Evolutionary conservation across 2,113 vertebrate species (phyloP).

Genomic region (Corythoichthys haematopterus): DNA sequence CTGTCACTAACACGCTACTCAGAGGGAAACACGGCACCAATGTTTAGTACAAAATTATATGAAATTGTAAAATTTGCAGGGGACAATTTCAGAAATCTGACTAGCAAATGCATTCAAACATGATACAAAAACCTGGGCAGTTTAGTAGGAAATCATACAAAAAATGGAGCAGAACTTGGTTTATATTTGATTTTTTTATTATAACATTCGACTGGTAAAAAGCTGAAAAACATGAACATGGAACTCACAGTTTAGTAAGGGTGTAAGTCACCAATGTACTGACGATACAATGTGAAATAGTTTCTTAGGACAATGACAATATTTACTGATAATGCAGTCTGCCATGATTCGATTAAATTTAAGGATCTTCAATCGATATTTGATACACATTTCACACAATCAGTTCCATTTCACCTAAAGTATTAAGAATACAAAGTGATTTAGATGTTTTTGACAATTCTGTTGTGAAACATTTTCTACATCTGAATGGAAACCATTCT

Average conservation of each 20-base stretch:
- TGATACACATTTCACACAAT: too few relatives aligned
- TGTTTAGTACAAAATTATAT: background rate
- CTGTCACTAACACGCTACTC: constrained; percentile 7
- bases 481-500: too few relatives aligned
- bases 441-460: too few relatives aligned
- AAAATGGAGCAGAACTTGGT: background rate
- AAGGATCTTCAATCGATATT: too few relatives aligned
- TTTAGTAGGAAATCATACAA: background rate
- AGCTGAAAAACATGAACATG: background rate
- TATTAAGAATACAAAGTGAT: too few relatives aligned
- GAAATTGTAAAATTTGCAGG: background rate
- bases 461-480: too few relatives aligned
- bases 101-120: background rate
- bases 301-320: too few relatives aligned
- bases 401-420: too few relatives aligned
- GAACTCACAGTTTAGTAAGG: background rate
- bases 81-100: background rate
- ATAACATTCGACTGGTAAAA: background rate
- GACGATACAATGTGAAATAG: background rate
- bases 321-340: background rate
- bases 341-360: background rate
- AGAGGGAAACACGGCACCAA: background rate
- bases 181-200: background rate
- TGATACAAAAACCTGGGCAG: background rate
- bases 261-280: too few relatives aligned